Conservation (phyloP, 2,113 vertebrate species). For the Ceyx cyanopectus region DNA sequence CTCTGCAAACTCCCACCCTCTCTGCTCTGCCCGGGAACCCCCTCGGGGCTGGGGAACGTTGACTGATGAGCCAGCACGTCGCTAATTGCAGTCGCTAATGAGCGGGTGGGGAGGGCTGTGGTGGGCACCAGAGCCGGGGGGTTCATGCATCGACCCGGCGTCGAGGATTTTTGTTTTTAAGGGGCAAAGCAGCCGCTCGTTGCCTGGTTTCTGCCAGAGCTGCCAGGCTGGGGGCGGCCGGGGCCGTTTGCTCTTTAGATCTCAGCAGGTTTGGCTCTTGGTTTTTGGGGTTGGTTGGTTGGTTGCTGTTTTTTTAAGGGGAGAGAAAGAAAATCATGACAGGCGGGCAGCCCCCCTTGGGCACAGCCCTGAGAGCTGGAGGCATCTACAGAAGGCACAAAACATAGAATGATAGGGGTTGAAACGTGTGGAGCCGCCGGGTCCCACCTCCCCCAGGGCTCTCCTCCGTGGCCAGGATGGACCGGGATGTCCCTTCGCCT, state of each 20-base stretch:
- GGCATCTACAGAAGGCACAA: accelerated
- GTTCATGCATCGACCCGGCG: accelerated
- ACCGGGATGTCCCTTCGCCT: neutral
- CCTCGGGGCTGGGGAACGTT: neutral
- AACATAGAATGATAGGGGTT: too few relatives aligned
- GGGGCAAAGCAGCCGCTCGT: neutral
- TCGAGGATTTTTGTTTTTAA: neutral
- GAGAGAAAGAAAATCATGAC: accelerated
- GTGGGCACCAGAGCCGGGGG: neutral
- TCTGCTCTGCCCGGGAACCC: neutral
- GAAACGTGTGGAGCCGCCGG: accelerated
- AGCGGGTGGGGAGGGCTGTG: accelerated
- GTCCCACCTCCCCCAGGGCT: neutral
- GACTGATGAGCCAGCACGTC: neutral
- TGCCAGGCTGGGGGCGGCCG: neutral
- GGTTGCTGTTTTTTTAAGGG: neutral
- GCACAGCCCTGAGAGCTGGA: accelerated
- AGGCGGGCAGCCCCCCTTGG: accelerated
- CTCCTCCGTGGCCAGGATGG: neutral
- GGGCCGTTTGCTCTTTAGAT: neutral
- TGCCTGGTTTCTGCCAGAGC: neutral
- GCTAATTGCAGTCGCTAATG: neutral
- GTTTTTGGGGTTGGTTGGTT: neutral
- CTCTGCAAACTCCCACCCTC: accelerated
- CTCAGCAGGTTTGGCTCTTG: neutral